Evolutionary conservation across 2,888 invertebrate genomes (phyloP), one percentile per base, ranked within the genome.

Genomic region (Caenorhabditis japonica): DNA sequence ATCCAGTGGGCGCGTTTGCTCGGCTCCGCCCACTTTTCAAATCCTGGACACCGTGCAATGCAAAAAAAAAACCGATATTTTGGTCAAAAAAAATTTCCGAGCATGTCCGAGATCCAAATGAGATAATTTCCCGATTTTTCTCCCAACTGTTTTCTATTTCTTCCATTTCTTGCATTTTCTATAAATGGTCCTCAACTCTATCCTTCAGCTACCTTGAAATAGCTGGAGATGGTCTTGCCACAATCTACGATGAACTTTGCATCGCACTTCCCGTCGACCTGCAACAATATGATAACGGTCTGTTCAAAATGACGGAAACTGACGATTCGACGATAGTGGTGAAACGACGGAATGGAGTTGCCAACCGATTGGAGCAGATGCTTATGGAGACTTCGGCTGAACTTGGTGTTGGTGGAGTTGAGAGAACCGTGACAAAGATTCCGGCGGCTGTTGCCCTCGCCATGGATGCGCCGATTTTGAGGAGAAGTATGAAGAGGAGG

Each of bases 191-290:
- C n/a, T n/a, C n/a, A n/a, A n/a, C n/a, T n/a, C n/a, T n/a, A n/a
- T n/a, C n/a, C n/a, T n/a, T n/a, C 34, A 79, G 78, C 10, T 79
- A 74, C 61, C 51, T 62, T 25, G 66, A 72, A 27, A 27, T 70
- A 7, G 72, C 76, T 23, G 71, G 68, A 3, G 68, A 76, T 34
- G 53, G 49, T 23, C 51, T 79, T 7, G 80, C 75, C 1, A 58
- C 53, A 13, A 69, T 80, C n/a, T 82, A 77, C 53, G 78, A 79
- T 19, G 80, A 82, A 30, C 53, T 82, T 3, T 77, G 77, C 36
- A 68, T 82, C 12, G 36, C 46, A 8, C 55, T 75, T 13, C 81
- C 81, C 0, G 51, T 64, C 3, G 81, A 82, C 44, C 53, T 82
- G 25, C 44, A 64, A 8, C 73, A 80, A 25, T 76, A 71, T 58